These are phyloP conservation scores for Typhlomys cinereus DNA, from an alignment of 2,113 vertebrate genomes.

Conservation along the genomic window DNA sequence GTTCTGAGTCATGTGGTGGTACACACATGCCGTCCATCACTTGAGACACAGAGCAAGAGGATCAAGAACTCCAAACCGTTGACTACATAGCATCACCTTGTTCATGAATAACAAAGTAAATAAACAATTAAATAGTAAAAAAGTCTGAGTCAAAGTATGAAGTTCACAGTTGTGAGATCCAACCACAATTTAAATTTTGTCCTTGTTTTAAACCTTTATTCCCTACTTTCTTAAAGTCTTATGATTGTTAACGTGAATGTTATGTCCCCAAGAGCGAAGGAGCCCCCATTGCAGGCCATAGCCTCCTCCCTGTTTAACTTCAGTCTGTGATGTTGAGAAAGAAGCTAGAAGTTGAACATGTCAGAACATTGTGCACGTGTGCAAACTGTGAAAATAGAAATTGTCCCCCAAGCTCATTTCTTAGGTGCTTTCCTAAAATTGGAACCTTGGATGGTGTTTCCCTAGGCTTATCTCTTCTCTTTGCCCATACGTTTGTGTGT, in stretches of 20 bases:
- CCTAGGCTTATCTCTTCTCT: rapidly evolving
- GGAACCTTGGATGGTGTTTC: background rate
- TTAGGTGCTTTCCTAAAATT: background rate
- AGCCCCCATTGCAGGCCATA: background rate
- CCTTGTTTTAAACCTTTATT: background rate
- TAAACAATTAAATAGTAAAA: no score
- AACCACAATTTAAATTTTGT: slow-evolving; percentile 1
- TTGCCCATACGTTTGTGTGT: background rate
- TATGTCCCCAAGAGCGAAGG: background rate
- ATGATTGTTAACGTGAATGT: background rate
- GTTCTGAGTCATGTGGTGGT: background rate
- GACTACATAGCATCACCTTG: background rate
- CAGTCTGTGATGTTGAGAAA: background rate
- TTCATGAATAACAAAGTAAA: background rate
- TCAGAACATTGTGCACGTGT: background rate
- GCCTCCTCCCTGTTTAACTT: no score
- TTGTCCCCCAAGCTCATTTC: background rate
- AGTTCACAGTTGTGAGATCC: background rate
- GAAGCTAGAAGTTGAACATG: background rate
- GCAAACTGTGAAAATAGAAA: background rate
- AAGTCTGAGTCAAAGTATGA: background rate
- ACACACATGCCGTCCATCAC: background rate
- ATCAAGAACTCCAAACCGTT: background rate
- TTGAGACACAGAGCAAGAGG: background rate
- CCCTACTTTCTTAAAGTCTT: background rate